Conservation (phyloP, 2,888 invertebrate genomes). For the Argynnis bischoffii region DNA sequence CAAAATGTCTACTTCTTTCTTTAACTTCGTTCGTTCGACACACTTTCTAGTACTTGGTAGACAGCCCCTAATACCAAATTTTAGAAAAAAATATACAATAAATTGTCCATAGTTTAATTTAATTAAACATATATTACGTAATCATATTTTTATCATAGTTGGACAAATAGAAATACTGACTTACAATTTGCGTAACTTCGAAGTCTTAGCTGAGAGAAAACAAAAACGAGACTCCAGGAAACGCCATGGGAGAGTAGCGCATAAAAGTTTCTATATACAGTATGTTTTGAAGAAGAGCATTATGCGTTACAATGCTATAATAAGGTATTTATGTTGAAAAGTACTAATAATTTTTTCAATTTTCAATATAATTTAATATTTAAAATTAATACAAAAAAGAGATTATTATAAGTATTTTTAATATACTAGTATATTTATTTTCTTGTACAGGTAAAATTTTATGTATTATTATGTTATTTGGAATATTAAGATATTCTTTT, state of each 20-base stretch:
- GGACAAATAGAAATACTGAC: conserved; percentile 76
- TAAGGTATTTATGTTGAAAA: conserved; percentile 55
- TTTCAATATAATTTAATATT: conserved; percentile 1
- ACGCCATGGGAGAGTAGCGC: conserved; percentile 41
- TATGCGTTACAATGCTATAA: conserved; percentile 71
- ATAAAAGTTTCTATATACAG: conserved; percentile 49
- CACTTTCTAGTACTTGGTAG: no score
- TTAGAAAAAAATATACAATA: background rate
- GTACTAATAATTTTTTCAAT: background rate
- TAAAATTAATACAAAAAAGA: background rate
- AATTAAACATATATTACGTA: background rate
- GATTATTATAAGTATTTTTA: no score
- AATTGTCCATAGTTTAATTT: no score
- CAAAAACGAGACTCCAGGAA: conserved; percentile 47
- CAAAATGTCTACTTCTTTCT: no score
- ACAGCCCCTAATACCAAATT: no score
- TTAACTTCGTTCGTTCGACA: no score
- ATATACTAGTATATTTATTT: no score
- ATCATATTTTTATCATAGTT: conserved; percentile 55
- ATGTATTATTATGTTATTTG: no score
- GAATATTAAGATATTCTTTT: no score
- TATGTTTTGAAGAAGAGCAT: conserved; percentile 67
- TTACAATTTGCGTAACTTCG: conserved; percentile 71
- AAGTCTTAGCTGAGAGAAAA: conserved; percentile 58
- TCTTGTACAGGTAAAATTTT: no score